A percentile compares a stretch with the other conserved stretches of the same genome.
Evolutionary conservation across 35 echinoderm and acorn worm genomes (phyloP).

Genomic region (Anneissia japonica): DNA sequence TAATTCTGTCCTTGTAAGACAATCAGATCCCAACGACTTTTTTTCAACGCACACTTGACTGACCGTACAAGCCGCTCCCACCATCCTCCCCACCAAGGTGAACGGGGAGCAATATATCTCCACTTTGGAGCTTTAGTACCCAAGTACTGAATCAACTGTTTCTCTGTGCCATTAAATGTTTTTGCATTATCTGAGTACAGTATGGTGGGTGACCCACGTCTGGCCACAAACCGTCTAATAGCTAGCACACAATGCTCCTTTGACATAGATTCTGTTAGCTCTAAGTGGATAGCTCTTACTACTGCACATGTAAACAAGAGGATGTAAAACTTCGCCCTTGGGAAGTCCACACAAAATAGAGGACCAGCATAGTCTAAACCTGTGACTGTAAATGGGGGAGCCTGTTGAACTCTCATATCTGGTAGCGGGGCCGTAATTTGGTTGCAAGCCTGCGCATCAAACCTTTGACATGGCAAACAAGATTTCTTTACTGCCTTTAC

Average conservation of each 20-base stretch:
- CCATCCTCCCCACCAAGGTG: conserved; percentile 30
- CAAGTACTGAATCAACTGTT: background rate
- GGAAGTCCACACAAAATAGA: conserved; percentile 13
- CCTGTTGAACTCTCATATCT: background rate
- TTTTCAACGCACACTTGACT: conserved; percentile 10
- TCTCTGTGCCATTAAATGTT: conserved; percentile 18
- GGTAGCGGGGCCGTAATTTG: background rate
- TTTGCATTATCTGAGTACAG: conserved; percentile 31
- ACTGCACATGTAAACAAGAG: conserved; percentile 23
- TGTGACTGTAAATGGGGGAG: conserved; percentile 4
- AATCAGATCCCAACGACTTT: background rate
- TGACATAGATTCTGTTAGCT: conserved; percentile 10
- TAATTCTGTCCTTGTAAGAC: background rate
- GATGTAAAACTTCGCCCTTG: background rate
- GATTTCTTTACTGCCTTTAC: background rate
- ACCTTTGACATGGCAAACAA: conserved; percentile 2
- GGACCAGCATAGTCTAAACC: conserved; percentile 13
- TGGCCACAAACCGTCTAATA: background rate
- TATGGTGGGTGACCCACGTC: conserved; percentile 1
- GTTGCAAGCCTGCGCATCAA: conserved; percentile 23
- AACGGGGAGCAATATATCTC: conserved; percentile 5
- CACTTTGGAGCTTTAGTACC: conserved; percentile 7
- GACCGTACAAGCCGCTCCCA: conserved; percentile 17
- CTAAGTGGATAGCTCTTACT: conserved; percentile 26
- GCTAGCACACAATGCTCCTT: conserved; percentile 2